These are phyloP conservation scores for Macrosteles quadrilineatus DNA, from an alignment of 1,140 invertebrate genomes.

Conservation along the genomic window DNA sequence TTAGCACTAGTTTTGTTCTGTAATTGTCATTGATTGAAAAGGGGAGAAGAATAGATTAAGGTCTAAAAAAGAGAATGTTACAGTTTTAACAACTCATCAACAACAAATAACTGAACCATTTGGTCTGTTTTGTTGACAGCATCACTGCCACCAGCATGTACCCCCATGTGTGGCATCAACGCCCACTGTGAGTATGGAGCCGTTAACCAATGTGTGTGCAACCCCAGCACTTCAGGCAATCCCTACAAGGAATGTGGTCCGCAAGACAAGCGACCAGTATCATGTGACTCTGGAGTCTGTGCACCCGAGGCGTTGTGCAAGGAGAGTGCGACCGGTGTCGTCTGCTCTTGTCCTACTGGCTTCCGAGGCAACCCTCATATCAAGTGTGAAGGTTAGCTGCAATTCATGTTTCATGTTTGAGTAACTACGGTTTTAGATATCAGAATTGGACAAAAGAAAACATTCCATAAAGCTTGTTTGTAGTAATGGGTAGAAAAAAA, in stretches of 20 bases:
- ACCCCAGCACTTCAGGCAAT: slow-evolving; percentile 81
- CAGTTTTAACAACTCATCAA: too few species aligned
- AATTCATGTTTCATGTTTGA: too few species aligned
- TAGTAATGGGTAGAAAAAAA: too few species aligned
- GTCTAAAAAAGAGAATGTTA: too few species aligned
- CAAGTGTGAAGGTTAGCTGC: slow-evolving; percentile 67
- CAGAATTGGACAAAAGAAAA: too few species aligned
- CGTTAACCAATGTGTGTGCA: slow-evolving; percentile 77
- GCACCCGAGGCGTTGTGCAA: slow-evolving; percentile 77
- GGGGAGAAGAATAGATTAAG: too few species aligned
- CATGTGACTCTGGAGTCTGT: slow-evolving; percentile 73
- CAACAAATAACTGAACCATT: too few species aligned
- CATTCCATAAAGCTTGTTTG: too few species aligned
- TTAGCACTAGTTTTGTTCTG: too few species aligned
- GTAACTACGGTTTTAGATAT: too few species aligned
- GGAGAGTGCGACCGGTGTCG: slow-evolving; percentile 68
- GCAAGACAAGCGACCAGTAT: slow-evolving; percentile 59
- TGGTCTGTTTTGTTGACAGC: slow-evolving; percentile 65
- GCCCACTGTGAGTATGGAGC: slow-evolving; percentile 84
- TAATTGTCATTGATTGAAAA: too few species aligned
- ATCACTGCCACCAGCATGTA: slow-evolving; percentile 72
- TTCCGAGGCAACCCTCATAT: slow-evolving; percentile 86
- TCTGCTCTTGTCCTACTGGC: slow-evolving; percentile 79
- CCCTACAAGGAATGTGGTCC: slow-evolving; percentile 79
- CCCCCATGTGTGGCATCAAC: slow-evolving; percentile 76